These are phyloP conservation scores for Emys orbicularis DNA, from an alignment of 2,797 vertebrate genomes.

Conservation along the genomic window DNA sequence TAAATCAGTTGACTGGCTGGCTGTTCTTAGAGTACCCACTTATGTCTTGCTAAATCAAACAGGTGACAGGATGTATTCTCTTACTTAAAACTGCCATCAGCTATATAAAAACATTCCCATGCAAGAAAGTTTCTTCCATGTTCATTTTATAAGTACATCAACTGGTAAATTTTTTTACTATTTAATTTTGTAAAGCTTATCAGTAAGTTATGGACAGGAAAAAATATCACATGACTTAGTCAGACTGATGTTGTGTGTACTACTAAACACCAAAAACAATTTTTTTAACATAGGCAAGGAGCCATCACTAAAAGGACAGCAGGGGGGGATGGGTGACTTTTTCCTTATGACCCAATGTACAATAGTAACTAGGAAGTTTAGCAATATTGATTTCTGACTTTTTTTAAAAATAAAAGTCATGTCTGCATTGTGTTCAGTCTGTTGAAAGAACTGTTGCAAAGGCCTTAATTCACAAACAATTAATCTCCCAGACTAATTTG, in stretches of 20 bases:
- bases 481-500: conserved; percentile 66
- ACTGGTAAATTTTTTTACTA: background rate
- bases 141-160: background rate
- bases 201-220: background rate
- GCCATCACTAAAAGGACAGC: background rate
- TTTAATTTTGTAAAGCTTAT: background rate
- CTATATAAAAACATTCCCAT: background rate
- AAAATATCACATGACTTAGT: background rate
- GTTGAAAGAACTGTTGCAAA: conserved; percentile 40
- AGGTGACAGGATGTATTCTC: background rate
- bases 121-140: background rate
- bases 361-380: background rate
- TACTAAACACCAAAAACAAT: background rate
- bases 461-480: conserved; percentile 47
- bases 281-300: background rate
- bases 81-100: background rate
- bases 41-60: background rate
- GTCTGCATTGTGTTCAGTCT: conserved; percentile 1
- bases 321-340: background rate
- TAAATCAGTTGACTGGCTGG: background rate
- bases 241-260: background rate
- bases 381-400: background rate
- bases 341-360: background rate
- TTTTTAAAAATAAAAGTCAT: background rate
- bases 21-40: background rate